Evolutionary conservation across 2,797 vertebrate genomes (phyloP).

Genomic region (Hippoglossus hippoglossus): DNA sequence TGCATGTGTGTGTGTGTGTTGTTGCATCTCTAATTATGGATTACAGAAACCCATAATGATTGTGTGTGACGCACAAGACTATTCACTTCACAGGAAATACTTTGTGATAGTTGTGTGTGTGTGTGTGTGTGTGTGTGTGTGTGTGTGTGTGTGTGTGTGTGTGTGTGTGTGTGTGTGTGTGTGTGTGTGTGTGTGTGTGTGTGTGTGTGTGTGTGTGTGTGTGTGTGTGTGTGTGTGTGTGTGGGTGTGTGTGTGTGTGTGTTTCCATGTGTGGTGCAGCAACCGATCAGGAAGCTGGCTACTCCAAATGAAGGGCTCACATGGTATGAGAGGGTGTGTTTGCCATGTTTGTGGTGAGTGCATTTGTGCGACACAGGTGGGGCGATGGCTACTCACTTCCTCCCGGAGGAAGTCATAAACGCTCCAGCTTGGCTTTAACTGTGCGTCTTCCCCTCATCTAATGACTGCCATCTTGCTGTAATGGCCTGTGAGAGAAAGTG

Average conservation of each 20-base stretch:
- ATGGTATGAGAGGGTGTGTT: constrained; percentile 61
- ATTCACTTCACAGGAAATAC: constrained; percentile 58
- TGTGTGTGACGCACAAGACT: constrained; percentile 69
- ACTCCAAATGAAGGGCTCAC: constrained; percentile 46
- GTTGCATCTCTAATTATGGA: constrained; percentile 75
- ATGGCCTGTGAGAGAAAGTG: constrained; percentile 56
- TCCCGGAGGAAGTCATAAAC: constrained; percentile 94
- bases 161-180: constrained; percentile 32
- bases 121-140: constrained; percentile 31
- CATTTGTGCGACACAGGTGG: constrained; percentile 86
- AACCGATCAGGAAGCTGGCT: constrained; percentile 15
- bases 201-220: constrained; percentile 33
- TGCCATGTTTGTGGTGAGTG: constrained; percentile 69
- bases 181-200: constrained; percentile 34
- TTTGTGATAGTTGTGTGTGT: constrained; percentile 49
- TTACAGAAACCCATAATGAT: constrained; percentile 75
- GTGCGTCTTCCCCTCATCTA: constrained; percentile 79
- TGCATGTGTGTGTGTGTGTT: constrained; percentile 13
- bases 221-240: constrained; percentile 33
- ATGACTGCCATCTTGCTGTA: constrained; percentile 84
- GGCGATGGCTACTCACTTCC: constrained; percentile 88
- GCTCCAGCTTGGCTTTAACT: constrained; percentile 86
- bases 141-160: constrained; percentile 33
- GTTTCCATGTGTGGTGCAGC: constrained; percentile 25
- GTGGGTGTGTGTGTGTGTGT: constrained; percentile 34